These are phyloP conservation scores for Indicator indicator DNA, from an alignment of 2,113 vertebrate genomes.

Conservation along the genomic window DNA sequence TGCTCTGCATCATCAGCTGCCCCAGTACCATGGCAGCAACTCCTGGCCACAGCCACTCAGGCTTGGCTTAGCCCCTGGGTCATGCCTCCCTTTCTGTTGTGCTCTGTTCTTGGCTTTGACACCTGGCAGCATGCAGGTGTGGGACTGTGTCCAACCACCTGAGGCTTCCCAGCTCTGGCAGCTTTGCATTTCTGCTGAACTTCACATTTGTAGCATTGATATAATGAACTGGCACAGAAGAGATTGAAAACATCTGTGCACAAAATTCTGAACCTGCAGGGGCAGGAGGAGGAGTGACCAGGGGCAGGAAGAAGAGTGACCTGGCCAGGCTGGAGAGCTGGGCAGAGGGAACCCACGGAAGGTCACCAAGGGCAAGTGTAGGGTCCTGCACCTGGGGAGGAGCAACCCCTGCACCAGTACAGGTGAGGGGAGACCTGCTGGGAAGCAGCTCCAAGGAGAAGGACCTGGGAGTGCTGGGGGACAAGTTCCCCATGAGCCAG, in stretches of 20 bases:
- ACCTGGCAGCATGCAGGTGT: accelerated
- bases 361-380: too few relatives aligned
- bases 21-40: accelerated
- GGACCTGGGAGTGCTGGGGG: too few relatives aligned
- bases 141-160: neutral
- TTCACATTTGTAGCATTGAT: constrained; percentile 89
- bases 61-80: neutral
- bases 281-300: too few relatives aligned
- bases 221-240: constrained; percentile 86
- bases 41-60: neutral
- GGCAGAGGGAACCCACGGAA: too few relatives aligned
- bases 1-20: accelerated
- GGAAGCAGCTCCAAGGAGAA: too few relatives aligned
- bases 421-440: too few relatives aligned
- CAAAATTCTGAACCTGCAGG: constrained; percentile 41
- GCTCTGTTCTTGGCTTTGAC: neutral
- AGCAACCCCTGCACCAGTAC: too few relatives aligned
- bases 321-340: too few relatives aligned
- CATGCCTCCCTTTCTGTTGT: accelerated
- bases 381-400: too few relatives aligned
- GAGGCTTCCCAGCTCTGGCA: neutral
- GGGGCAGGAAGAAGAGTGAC: too few relatives aligned
- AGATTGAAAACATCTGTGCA: constrained; percentile 86
- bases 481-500: too few relatives aligned
- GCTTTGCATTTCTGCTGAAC: constrained; percentile 52